Evolutionary conservation across 2,888 invertebrate species (phyloP), one percentile per base, ranked within the genome.

Genomic region (Tinea semifulvella): DNA sequence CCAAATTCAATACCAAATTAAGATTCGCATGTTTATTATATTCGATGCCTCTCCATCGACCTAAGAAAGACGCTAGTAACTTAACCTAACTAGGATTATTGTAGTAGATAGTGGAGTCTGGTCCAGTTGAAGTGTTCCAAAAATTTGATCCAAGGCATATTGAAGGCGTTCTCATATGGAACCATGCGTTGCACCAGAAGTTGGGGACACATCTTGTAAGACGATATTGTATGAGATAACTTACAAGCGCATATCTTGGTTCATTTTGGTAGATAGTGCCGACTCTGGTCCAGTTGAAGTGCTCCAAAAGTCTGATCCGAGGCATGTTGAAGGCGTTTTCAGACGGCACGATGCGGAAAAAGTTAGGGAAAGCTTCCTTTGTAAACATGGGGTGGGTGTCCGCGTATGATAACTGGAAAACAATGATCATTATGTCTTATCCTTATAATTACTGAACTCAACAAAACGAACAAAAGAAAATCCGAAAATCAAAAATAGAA

Each of bases 301-400:
- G 88, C 61, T 88, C 86, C 52, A 99, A 83, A 22, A 99, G 82
- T 3, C 93, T 88, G 45, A 98, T 85, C 19, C 97, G 85, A 0
- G 98, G 97, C 14, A 91, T 87, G 74, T 98, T 98, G 80, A 96
- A 96, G 42, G 96, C 96, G 63, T 94, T 95, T 70, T 98, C 97
- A 44, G 95, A 95, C 0, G 98, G 98, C 14, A 97, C 97, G 50
- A 97, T 94, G 42, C 98, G 89, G 79, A 96, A 98, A 84, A 98
- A 96, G 71, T 97, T 96, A 6, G 96, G 96, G 68, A 96, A 98
- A 53, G 92, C 92, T 59, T 92, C 90, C 61, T 89, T 91, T 4
- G 94, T 94, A 74, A 97, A 95, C 92, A 96, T 95, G 1, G 98
- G 98, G 74, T 98, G 96, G 3, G 96, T 98, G 70, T 98, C 98